phyloP scores from a whole-genome alignment of 2,113 vertebrate genomes.

The Gadus chalcogrammus region DNA sequence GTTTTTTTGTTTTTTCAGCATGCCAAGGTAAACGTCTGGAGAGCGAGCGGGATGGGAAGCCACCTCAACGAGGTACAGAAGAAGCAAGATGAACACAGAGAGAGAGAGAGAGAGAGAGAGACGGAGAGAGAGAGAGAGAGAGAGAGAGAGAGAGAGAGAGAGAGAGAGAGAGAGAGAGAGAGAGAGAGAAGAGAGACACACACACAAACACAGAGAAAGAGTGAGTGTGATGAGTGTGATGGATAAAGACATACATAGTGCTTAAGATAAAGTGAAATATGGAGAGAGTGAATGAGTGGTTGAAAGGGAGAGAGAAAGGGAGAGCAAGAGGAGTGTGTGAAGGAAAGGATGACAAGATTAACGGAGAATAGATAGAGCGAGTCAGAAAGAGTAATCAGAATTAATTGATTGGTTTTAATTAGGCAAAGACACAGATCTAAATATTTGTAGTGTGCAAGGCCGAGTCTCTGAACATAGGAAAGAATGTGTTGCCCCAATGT shows the following conservation, averaged over 20 bases:
- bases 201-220: not conserved
- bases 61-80: slow-evolving; percentile 4
- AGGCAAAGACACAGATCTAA: not conserved
- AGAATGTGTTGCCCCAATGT: slow-evolving; percentile 4
- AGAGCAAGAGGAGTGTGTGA: not conserved
- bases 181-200: slow-evolving; percentile 12
- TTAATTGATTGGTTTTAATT: slow-evolving; percentile 3
- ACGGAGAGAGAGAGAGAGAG: not conserved
- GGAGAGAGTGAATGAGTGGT: not conserved
- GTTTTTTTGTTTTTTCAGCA: not conserved
- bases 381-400: slow-evolving; percentile 7
- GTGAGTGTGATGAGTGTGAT: too few relatives aligned
- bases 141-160: not conserved
- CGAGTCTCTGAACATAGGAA: too few relatives aligned
- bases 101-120: slow-evolving; percentile 5
- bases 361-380: too few relatives aligned
- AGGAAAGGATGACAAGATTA: too few relatives aligned
- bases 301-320: slow-evolving; percentile 2
- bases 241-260: not conserved
- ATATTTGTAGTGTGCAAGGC: too few relatives aligned
- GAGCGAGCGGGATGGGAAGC: slow-evolving; percentile 15
- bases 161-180: too few relatives aligned
- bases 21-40: slow-evolving; percentile 34
- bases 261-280: not conserved
- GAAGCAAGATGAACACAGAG: not conserved